Evolutionary conservation across 1,140 invertebrate species (phyloP), one percentile per base, ranked within the genome.

Genomic region (Drosophila varians): DNA sequence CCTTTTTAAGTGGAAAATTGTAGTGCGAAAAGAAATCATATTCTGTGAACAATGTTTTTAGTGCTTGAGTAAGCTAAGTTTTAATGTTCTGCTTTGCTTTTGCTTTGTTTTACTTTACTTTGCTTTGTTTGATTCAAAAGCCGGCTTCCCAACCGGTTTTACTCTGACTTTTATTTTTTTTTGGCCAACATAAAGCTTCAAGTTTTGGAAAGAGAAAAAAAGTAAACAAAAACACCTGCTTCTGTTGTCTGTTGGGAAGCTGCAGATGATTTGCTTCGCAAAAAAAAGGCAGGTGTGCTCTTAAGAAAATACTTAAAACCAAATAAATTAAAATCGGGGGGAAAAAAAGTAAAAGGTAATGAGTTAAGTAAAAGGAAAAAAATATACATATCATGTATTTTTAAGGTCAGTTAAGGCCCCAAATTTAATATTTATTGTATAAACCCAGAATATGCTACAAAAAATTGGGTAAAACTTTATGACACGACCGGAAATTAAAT

Each of bases 1-100:
- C 16, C 21, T 19, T 25, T 56, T 31, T 76, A 80, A 79, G 61
- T 79, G 77, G 51, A 76, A 79, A 79, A 79, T 61, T 66, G 60
- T 46, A 38, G 34, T 16, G 52, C 31, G 36, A 46, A 58, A 57
- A 58, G 36, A n/a, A 43, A 72, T 25, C 57, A n/a, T 58, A 61
- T 61, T 34, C 19, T 11, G 25, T 55, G 34, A 47, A 16, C 48
- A 42, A 51, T 12, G 14, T 28, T 65, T 47, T 45, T 48, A 62
- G 38, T 25, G 61, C 60, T 66, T 65, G 18, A 74, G 51, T 57
- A 74, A 70, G 36, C 53, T 65, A 46, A 31, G 31, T 36, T 53
- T 16, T 38, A 14, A 16, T 16, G 14, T 51, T 58, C 43, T 34
- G 61, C 46, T 31, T 19, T 38, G 28, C 14, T 28, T 46, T 48